Conservation (phyloP, 2,888 invertebrate genomes). For the Pandemis corylana region DNA sequence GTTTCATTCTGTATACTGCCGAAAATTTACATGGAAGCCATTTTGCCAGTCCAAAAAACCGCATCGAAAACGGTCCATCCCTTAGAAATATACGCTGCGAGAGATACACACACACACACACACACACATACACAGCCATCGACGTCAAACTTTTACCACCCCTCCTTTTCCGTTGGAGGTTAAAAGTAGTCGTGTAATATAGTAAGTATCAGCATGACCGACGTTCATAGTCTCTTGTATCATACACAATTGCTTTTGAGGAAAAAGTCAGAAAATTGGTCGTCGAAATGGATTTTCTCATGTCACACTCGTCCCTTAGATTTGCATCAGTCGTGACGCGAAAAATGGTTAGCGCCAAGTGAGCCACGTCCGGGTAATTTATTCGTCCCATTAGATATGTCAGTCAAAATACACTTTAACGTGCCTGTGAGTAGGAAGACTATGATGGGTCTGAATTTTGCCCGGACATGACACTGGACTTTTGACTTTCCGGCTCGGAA, state of each 20-base stretch:
- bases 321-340: constrained; percentile 18
- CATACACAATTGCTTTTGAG: not conserved
- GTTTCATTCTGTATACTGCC: too few species aligned
- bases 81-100: too few species aligned
- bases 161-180: too few species aligned
- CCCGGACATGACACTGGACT: not conserved
- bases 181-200: too few species aligned
- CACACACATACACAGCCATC: too few species aligned
- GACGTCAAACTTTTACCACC: too few species aligned
- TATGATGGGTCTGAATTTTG: not conserved
- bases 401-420: constrained; percentile 26
- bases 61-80: not conserved
- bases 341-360: constrained; percentile 14
- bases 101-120: too few species aligned
- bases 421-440: not conserved
- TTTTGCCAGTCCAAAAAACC: too few species aligned
- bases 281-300: constrained; percentile 8
- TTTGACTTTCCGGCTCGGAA: not conserved
- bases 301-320: constrained; percentile 15
- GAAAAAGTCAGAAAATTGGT: not conserved
- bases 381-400: constrained; percentile 33
- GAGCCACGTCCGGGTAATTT: constrained; percentile 30
- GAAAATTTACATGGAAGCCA: too few species aligned
- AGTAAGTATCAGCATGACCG: too few species aligned
- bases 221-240: too few species aligned